These are phyloP conservation scores for Drosophila chauvacae DNA, from an alignment of 1,140 invertebrate genomes.

Conservation along the genomic window DNA sequence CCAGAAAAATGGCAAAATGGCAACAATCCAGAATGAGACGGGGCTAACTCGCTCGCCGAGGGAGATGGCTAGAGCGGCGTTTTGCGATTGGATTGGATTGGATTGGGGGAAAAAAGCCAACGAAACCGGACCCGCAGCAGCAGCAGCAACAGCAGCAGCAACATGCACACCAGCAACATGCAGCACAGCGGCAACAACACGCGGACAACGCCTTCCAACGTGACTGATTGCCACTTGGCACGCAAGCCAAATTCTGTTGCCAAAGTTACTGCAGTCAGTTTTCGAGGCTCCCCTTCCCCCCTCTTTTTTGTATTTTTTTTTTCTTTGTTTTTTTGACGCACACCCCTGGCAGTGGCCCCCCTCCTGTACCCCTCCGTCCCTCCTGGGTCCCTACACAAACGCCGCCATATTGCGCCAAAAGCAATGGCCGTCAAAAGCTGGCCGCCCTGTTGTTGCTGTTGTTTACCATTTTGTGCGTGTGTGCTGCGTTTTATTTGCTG, in stretches of 20 bases:
- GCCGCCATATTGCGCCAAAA: conserved; percentile 71
- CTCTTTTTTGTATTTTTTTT: neutral
- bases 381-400: neutral
- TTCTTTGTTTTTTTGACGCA: neutral
- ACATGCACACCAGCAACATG: conserved; percentile 11
- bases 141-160: conserved; percentile 11
- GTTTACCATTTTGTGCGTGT: conserved; percentile 77
- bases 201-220: conserved; percentile 75
- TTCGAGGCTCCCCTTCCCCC: neutral
- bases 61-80: conserved; percentile 40
- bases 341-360: neutral
- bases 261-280: conserved; percentile 52
- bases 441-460: conserved; percentile 21
- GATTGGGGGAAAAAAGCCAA: conserved; percentile 43
- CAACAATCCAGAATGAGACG: conserved; percentile 15
- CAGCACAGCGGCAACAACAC: conserved; percentile 29
- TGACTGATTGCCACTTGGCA: conserved; percentile 82
- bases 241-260: conserved; percentile 54
- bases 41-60: neutral
- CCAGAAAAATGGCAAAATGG: conserved; percentile 72
- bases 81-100: conserved; percentile 70
- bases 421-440: conserved; percentile 70
- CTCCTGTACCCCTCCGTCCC: neutral
- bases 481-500: conserved; percentile 74
- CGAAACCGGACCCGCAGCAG: conserved; percentile 53